phyloP scores from a whole-genome alignment of 2,113 vertebrate genomes.

The Mobula hypostoma region DNA sequence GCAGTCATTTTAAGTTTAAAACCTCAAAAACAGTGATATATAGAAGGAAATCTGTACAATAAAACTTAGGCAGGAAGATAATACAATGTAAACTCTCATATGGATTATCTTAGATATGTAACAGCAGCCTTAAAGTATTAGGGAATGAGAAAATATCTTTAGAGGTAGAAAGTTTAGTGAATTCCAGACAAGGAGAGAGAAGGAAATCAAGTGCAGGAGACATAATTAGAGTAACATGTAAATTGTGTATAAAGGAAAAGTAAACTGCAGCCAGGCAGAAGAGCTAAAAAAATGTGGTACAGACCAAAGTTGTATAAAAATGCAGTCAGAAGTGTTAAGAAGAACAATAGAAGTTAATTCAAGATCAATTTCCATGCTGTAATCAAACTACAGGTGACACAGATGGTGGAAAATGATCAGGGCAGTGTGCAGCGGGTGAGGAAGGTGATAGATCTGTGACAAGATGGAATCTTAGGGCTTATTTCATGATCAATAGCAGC shows the following conservation, averaged over 20 bases:
- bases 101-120: background rate
- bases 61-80: background rate
- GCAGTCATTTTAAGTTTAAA: background rate
- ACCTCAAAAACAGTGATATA: background rate
- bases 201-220: background rate
- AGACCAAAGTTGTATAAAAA: too few species aligned
- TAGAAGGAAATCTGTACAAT: background rate
- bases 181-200: background rate
- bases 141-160: background rate
- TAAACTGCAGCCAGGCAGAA: background rate
- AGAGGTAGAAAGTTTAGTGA: background rate
- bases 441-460: background rate
- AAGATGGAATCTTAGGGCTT: background rate
- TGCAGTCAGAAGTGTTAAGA: background rate
- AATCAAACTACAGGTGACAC: background rate
- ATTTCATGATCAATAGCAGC: background rate
- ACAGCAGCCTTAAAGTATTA: background rate
- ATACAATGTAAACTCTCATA: background rate
- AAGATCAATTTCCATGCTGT: background rate
- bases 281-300: background rate
- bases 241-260: background rate
- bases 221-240: background rate
- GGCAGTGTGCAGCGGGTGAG: background rate
- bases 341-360: background rate
- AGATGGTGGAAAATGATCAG: background rate